Conservation (phyloP, 1,140 invertebrate species). For the Solenopsis fugax region DNA sequence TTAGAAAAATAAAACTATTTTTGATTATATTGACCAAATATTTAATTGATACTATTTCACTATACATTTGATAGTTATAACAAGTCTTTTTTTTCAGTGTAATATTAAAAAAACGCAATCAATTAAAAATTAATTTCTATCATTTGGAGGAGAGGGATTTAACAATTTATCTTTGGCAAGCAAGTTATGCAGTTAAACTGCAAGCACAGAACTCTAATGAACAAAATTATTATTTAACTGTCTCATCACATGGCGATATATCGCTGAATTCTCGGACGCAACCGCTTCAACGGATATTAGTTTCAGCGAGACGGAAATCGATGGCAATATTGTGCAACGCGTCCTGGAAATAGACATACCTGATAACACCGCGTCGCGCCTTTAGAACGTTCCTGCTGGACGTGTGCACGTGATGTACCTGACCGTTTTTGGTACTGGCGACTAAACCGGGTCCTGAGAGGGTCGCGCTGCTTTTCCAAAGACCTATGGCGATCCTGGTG, state of each 20-base stretch:
- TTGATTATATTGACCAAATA: too few relatives aligned
- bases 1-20: too few relatives aligned
- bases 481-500: conserved; percentile 90
- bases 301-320: conserved; percentile 20
- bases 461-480: conserved; percentile 89
- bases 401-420: conserved; percentile 87
- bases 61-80: too few relatives aligned
- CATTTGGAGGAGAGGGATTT: too few relatives aligned
- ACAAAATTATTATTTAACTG: neutral
- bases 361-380: conserved; percentile 90
- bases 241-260: neutral
- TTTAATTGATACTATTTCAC: too few relatives aligned
- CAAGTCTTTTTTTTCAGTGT: too few relatives aligned
- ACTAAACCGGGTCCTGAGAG: conserved; percentile 72
- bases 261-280: neutral
- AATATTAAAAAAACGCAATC: too few relatives aligned
- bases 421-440: conserved; percentile 72
- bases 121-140: too few relatives aligned
- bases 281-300: neutral
- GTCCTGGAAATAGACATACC: conserved; percentile 64
- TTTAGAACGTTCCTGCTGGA: conserved; percentile 90
- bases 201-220: neutral
- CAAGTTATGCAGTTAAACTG: too few relatives aligned
- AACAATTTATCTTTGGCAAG: too few relatives aligned
- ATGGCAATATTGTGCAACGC: neutral